A percentile compares a stretch with the other conserved stretches of the same genome.
Evolutionary conservation across 2,797 vertebrate genomes (phyloP).

Genomic region (Helicolenus hilgendorfi): DNA sequence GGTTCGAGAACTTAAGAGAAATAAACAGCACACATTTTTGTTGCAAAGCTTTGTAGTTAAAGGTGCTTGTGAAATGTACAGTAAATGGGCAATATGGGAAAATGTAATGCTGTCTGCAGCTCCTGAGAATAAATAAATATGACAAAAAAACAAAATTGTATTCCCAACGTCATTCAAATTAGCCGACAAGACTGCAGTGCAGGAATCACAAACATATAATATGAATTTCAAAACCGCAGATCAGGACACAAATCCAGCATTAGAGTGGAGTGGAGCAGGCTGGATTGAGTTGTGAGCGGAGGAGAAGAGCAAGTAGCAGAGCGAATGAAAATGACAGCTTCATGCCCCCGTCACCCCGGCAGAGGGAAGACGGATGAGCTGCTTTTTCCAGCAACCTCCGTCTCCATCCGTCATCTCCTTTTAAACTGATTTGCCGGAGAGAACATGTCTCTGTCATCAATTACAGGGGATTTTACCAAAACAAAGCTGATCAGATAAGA

Average conservation of each 20-base stretch:
- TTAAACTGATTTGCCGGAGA: conserved; percentile 71
- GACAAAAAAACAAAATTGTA: not conserved
- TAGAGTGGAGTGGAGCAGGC: conserved; percentile 6
- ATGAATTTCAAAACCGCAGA: conserved; percentile 8
- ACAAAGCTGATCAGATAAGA: conserved; percentile 77
- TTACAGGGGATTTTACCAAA: conserved; percentile 69
- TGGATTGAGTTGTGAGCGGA: conserved; percentile 47
- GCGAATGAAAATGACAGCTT: conserved; percentile 76
- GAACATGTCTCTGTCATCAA: conserved; percentile 71
- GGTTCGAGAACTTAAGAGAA: not conserved
- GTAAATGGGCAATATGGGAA: not conserved
- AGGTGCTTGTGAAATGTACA: not conserved
- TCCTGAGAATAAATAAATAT: not conserved
- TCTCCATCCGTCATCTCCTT: conserved; percentile 69
- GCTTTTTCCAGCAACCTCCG: conserved; percentile 38
- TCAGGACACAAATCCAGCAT: conserved; percentile 14
- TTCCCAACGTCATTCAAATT: not conserved
- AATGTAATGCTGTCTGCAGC: not conserved
- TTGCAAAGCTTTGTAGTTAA: not conserved
- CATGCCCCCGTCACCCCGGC: conserved; percentile 46
- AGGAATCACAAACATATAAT: not conserved
- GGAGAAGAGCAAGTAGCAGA: conserved; percentile 58
- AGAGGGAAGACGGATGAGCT: conserved; percentile 71
- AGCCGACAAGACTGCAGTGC: not conserved
- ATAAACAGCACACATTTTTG: not conserved